phyloP scores from a whole-genome alignment of 2,888 invertebrate species.

The Yponomeuta plumbellus region DNA sequence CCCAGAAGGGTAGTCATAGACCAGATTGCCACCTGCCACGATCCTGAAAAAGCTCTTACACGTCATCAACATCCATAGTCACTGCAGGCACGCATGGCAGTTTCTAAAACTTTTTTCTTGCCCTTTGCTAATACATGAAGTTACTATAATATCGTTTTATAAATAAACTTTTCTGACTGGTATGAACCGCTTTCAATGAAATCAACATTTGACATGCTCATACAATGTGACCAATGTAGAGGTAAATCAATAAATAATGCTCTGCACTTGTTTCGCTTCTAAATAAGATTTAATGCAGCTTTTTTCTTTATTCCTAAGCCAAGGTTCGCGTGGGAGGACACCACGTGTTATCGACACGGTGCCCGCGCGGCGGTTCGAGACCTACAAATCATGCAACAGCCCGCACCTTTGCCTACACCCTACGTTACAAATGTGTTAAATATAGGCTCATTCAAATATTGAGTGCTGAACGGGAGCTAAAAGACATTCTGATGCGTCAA shows the following conservation, averaged over 20 bases:
- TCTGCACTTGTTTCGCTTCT: not conserved
- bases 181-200: not conserved
- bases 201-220: not conserved
- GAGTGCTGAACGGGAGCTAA: not conserved
- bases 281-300: not conserved
- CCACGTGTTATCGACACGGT: constrained; percentile 60
- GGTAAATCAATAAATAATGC: not conserved
- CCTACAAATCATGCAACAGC: constrained; percentile 66
- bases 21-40: too few species aligned
- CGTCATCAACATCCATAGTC: too few species aligned
- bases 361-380: constrained; percentile 40
- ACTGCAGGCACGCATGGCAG: too few species aligned
- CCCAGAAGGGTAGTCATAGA: too few species aligned
- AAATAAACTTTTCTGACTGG: not conserved
- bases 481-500: not conserved
- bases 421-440: not conserved
- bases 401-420: constrained; percentile 25
- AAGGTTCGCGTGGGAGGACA: constrained; percentile 4
- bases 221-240: not conserved
- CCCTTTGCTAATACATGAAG: not conserved
- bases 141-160: not conserved
- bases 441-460: not conserved
- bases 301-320: not conserved
- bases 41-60: too few species aligned
- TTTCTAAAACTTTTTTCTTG: too few species aligned